These are phyloP conservation scores for Leguminivora glycinivorella DNA, from an alignment of 1,140 invertebrate genomes.

Conservation along the genomic window DNA sequence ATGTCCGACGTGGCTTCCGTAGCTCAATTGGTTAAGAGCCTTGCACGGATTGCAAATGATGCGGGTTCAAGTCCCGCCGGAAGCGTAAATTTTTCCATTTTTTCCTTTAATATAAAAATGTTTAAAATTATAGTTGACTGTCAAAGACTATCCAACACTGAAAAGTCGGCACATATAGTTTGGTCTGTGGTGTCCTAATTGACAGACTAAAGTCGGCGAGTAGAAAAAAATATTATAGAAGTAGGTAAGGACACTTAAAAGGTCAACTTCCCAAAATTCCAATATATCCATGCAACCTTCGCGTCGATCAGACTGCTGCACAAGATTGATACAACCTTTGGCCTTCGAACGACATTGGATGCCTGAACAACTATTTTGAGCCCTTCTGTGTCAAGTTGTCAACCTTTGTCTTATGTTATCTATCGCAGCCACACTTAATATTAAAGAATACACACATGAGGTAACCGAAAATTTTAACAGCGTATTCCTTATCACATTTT, in stretches of 20 bases:
- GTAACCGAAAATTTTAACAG: no score
- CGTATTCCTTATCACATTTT: no score
- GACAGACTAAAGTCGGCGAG: neutral
- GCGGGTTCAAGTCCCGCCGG: no score
- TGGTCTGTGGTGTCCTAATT: no score
- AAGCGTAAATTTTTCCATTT: no score
- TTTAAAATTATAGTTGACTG: no score
- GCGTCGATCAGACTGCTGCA: constrained; percentile 36
- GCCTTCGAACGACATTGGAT: constrained; percentile 34
- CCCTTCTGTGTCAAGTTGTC: neutral
- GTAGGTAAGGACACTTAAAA: neutral
- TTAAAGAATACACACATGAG: neutral
- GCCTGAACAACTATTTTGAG: neutral
- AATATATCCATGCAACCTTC: constrained; percentile 36
- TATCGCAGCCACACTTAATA: neutral
- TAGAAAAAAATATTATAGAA: neutral
- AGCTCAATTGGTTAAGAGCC: no score
- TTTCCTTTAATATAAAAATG: no score
- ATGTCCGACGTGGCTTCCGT: no score
- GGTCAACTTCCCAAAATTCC: constrained; percentile 6
- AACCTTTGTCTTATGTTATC: neutral
- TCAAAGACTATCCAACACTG: no score
- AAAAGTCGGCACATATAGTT: no score
- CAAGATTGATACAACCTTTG: constrained; percentile 37
- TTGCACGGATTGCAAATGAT: no score